A percentile compares a stretch with the other conserved stretches of the same genome.
Evolutionary conservation across 2,113 vertebrate genomes (phyloP).

Genomic region (Numenius arquata): DNA sequence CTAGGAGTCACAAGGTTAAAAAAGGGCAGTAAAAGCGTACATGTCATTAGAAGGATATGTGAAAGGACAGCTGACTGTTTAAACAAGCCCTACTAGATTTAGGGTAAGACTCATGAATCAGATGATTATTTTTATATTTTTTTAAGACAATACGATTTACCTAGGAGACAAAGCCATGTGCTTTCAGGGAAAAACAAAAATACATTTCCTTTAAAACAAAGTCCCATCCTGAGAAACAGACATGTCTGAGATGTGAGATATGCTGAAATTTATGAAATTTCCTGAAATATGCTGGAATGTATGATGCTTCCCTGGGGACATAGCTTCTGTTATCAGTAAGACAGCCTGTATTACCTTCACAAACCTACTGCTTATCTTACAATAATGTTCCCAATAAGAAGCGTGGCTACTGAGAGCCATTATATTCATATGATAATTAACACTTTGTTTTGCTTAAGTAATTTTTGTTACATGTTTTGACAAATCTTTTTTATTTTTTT

Average conservation of each 20-base stretch:
- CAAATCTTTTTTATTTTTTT: not conserved
- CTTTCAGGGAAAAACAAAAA: constrained; percentile 53
- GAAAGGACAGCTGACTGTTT: not conserved
- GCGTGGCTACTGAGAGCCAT: not conserved
- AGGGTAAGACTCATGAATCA: not conserved
- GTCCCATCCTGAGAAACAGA: constrained; percentile 47
- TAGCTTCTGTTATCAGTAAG: not conserved
- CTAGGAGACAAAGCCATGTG: not conserved
- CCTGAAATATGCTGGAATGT: constrained; percentile 50
- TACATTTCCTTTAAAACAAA: constrained; percentile 51
- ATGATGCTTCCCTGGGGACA: constrained; percentile 35
- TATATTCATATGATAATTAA: not conserved
- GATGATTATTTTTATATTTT: not conserved
- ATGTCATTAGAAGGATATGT: not conserved
- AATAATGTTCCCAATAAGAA: not conserved
- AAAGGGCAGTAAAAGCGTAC: not conserved
- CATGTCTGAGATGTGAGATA: constrained; percentile 40
- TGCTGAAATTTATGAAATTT: constrained; percentile 60
- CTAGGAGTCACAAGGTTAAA: not conserved
- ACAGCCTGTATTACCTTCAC: constrained; percentile 5
- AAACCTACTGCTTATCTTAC: not conserved
- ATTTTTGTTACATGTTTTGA: not conserved
- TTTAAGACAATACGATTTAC: not conserved
- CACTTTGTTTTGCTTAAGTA: not conserved
- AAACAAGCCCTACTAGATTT: not conserved